A percentile compares a stretch with the other conserved stretches of the same genome.
Evolutionary conservation across 2,888 invertebrate genomes (phyloP).

Genomic region (Neocrepidodera transversa): DNA sequence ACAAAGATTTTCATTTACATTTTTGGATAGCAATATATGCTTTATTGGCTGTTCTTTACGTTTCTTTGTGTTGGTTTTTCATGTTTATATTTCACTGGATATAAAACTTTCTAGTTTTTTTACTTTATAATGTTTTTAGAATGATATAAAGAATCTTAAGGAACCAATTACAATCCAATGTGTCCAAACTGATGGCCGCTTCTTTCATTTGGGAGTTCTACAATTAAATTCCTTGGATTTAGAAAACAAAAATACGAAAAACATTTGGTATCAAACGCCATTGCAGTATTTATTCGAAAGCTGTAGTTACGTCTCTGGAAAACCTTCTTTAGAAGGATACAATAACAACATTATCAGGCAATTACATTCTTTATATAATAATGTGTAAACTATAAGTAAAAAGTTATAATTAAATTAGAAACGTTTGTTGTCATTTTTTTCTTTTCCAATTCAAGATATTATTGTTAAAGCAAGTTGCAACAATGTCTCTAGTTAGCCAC

Average conservation of each 20-base stretch:
- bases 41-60: neutral
- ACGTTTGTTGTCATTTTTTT: neutral
- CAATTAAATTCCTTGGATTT: constrained; percentile 84
- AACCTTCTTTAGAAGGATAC: constrained; percentile 74
- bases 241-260: constrained; percentile 68
- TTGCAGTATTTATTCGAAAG: constrained; percentile 70
- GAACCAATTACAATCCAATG: constrained; percentile 84
- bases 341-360: constrained; percentile 80
- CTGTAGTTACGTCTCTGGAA: constrained; percentile 70
- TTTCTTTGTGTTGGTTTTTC: neutral
- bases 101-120: neutral
- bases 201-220: constrained; percentile 81
- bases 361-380: constrained; percentile 81
- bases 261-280: constrained; percentile 80
- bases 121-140: constrained; percentile 56
- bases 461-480: neutral
- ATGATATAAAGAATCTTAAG: constrained; percentile 69
- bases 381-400: constrained; percentile 56
- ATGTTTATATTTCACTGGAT: neutral
- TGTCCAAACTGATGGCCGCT: constrained; percentile 79
- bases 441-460: neutral
- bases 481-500: too few species aligned
- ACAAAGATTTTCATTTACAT: neutral
- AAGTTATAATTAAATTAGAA: constrained; percentile 9
- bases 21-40: neutral